Percentiles rank a stretch among this genome's conserved stretches.
phyloP scores from a whole-genome alignment of 2,113 vertebrate genomes.

The Odocoileus hemionus region DNA sequence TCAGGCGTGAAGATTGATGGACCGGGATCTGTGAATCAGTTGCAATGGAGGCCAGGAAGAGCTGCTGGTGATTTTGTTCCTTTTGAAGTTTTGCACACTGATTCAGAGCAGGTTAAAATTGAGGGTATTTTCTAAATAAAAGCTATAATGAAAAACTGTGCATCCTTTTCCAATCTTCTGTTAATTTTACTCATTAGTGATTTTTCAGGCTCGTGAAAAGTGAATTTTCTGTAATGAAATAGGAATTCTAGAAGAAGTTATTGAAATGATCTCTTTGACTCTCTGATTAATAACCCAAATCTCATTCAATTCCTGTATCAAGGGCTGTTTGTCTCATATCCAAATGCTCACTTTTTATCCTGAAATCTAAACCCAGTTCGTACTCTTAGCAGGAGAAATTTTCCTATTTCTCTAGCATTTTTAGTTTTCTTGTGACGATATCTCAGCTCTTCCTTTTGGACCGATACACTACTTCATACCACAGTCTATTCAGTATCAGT shows the following conservation, averaged over 20 bases:
- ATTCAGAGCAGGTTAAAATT: not conserved
- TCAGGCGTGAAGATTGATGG: not conserved
- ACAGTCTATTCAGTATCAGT: not conserved
- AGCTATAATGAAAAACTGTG: not conserved
- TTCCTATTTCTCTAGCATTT: not conserved
- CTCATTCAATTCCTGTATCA: not conserved
- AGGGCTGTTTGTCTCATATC: not conserved
- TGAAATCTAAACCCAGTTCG: not conserved
- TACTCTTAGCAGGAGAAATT: not conserved
- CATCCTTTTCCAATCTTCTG: not conserved
- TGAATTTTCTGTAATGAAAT: not conserved
- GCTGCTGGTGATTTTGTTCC: not conserved
- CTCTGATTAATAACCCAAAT: not conserved
- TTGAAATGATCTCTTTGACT: not conserved
- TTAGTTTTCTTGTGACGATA: too few species aligned
- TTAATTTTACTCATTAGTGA: not conserved
- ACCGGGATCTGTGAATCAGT: not conserved
- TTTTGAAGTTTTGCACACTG: not conserved
- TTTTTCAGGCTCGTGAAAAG: not conserved
- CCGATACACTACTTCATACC: not conserved
- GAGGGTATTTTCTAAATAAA: constrained; percentile 22
- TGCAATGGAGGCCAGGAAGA: not conserved
- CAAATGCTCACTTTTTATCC: not conserved
- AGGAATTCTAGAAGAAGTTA: not conserved
- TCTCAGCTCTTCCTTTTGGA: not conserved